Percentiles rank a stretch among this genome's conserved stretches.
These are phyloP conservation scores for Poecilobothrus nobilitatus DNA, from an alignment of 2,888 invertebrate genomes.

Conservation along the genomic window DNA sequence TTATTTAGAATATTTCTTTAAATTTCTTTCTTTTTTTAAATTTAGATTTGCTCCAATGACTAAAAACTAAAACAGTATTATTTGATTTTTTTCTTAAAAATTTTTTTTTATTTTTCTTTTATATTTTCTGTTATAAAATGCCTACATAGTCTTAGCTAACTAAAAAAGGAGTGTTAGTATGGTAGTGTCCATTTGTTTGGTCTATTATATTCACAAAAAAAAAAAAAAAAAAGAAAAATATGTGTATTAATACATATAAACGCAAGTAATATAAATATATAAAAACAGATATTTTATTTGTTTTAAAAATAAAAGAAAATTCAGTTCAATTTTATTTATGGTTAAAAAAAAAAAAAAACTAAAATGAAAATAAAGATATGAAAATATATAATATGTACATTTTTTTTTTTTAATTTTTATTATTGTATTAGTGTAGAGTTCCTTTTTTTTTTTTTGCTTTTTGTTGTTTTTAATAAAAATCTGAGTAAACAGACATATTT, in stretches of 20 bases:
- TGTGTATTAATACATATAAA: background rate
- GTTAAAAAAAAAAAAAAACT: too few species aligned
- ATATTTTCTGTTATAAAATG: background rate
- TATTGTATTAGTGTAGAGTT: background rate
- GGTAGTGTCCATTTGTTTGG: background rate
- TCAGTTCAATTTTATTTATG: background rate
- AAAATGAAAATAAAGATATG: background rate
- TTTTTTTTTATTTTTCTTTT: background rate
- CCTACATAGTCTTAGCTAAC: slow-evolving; percentile 22
- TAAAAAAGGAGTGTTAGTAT: slow-evolving; percentile 27
- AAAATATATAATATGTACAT: background rate
- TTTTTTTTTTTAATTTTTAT: background rate
- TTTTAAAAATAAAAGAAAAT: slow-evolving; percentile 5
- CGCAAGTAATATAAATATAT: background rate
- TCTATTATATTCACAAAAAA: slow-evolving; percentile 7
- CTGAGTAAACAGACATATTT: background rate
- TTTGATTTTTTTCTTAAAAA: too few species aligned
- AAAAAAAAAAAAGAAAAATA: background rate
- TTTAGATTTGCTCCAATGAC: slow-evolving; percentile 33
- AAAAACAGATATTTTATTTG: background rate
- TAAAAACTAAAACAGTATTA: slow-evolving; percentile 16
- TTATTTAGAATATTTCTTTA: too few species aligned
- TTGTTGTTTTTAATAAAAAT: background rate
- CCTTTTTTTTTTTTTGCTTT: background rate
- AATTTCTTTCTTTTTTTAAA: slow-evolving; percentile 22